Conservation (phyloP, 2,797 vertebrate genomes). For the Cottoperca gobio region DNA sequence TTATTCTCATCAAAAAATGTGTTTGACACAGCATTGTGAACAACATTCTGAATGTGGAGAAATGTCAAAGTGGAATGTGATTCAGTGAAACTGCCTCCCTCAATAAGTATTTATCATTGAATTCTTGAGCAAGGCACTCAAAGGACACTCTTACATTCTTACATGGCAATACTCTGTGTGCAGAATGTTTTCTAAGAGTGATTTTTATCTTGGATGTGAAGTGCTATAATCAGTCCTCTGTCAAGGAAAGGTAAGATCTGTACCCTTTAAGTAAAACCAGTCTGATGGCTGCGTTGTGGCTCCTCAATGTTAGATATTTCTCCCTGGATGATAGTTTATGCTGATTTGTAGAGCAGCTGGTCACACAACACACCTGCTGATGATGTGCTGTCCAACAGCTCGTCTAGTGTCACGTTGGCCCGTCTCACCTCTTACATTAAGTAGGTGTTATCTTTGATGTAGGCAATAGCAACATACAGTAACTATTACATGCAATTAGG, state of each 20-base stretch:
- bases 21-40: conserved; percentile 6
- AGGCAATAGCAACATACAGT: neutral
- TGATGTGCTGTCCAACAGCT: neutral
- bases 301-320: neutral
- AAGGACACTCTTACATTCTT: neutral
- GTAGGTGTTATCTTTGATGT: neutral
- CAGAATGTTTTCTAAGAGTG: conserved; percentile 9
- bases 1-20: conserved; percentile 1
- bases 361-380: too few species aligned
- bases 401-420: neutral
- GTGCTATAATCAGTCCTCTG: conserved; percentile 18
- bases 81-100: neutral
- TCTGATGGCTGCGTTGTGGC: neutral
- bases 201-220: neutral
- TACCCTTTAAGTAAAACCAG: conserved; percentile 2
- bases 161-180: conserved; percentile 8
- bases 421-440: neutral
- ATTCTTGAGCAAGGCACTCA: conserved; percentile 4
- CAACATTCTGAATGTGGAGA: too few species aligned
- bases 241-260: conserved; percentile 5
- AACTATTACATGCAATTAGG: neutral
- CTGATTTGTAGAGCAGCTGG: neutral
- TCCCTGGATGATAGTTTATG: neutral
- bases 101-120: conserved; percentile 4
- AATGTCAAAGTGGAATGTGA: neutral